Evolutionary conservation across 2,888 invertebrate genomes (phyloP).

Genomic region (Leptinotarsa juncta): DNA sequence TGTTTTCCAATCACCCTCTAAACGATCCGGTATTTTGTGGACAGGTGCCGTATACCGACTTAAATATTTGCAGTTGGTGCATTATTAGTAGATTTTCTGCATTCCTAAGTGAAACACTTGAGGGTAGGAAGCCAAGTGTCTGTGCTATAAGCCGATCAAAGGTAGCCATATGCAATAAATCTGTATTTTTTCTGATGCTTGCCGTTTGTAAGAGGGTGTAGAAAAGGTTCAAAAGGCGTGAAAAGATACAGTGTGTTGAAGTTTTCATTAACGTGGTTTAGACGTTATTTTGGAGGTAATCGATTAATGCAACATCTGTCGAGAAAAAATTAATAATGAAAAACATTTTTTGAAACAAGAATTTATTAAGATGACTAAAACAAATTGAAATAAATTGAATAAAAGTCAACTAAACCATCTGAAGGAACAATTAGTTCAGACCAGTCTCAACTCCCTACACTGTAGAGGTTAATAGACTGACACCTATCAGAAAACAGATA

Average conservation of each 20-base stretch:
- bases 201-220: neutral
- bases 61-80: constrained; percentile 28
- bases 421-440: too few species aligned
- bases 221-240: constrained; percentile 1
- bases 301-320: too few species aligned
- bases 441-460: too few species aligned
- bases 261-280: too few species aligned
- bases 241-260: neutral
- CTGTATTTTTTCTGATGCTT: constrained; percentile 3
- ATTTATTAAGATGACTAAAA: too few species aligned
- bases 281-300: too few species aligned
- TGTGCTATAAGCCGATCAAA: constrained; percentile 12
- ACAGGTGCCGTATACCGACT: constrained; percentile 36
- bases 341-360: too few species aligned
- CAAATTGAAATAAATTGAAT: too few species aligned
- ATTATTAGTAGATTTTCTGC: constrained; percentile 41
- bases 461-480: too few species aligned
- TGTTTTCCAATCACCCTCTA: constrained; percentile 33
- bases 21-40: constrained; percentile 25
- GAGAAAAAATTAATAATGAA: too few species aligned
- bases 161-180: constrained; percentile 15
- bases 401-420: too few species aligned
- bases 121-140: constrained; percentile 22
- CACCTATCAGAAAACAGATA: too few species aligned
- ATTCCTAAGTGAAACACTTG: constrained; percentile 47